These are phyloP conservation scores for Chloropsis cyanopogon DNA, from an alignment of 2,113 vertebrate genomes.

Conservation along the genomic window DNA sequence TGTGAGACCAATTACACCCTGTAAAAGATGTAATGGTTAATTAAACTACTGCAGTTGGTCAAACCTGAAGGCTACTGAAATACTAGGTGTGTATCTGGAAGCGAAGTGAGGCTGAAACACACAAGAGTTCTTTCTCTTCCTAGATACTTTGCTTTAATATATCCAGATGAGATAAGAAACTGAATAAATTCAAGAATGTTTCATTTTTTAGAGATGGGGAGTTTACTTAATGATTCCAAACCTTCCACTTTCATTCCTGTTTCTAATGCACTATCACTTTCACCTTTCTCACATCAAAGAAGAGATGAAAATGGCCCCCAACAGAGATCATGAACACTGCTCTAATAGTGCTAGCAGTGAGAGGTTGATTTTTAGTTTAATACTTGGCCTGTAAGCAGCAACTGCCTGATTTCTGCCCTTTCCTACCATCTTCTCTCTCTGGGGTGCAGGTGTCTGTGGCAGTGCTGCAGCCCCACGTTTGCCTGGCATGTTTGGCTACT, in stretches of 20 bases:
- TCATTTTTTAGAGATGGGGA: constrained; percentile 1
- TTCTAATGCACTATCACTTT: constrained; percentile 31
- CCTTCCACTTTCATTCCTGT: constrained; percentile 8
- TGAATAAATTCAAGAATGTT: neutral
- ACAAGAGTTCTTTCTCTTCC: neutral
- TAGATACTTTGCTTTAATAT: neutral
- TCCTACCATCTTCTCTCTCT: neutral
- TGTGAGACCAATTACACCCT: constrained; percentile 2
- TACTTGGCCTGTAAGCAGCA: neutral
- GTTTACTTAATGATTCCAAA: constrained; percentile 6
- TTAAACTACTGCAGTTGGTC: constrained; percentile 15
- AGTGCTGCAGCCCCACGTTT: fast-evolving
- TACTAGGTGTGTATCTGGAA: neutral
- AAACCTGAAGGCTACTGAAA: neutral
- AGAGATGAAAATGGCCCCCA: constrained; percentile 27
- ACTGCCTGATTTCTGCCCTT: constrained; percentile 7
- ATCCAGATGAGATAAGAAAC: neutral
- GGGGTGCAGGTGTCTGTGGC: neutral
- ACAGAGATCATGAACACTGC: neutral
- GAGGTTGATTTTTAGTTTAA: constrained; percentile 30
- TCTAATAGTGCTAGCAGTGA: neutral
- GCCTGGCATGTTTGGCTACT: fast-evolving
- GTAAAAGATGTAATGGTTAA: constrained; percentile 33
- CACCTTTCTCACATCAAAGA: constrained; percentile 8
- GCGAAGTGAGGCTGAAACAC: neutral